phyloP scores from a whole-genome alignment of 1,140 invertebrate genomes.

The Drosophila tsacasi region DNA sequence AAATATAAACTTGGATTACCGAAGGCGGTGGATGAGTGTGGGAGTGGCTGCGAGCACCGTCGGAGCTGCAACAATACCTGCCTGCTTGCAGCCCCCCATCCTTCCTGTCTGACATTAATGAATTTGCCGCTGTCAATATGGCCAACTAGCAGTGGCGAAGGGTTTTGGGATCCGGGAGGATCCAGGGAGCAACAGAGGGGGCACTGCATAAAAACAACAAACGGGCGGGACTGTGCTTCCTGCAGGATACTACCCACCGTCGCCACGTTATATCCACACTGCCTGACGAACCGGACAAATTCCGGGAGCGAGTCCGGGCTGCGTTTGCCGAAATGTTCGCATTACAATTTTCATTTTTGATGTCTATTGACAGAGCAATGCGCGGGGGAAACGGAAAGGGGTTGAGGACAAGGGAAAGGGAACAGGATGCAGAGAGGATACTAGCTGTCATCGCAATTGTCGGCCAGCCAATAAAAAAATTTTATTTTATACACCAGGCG shows the following conservation, averaged over 20 bases:
- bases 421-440: slow-evolving; percentile 16
- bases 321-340: slow-evolving; percentile 72
- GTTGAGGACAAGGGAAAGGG: not conserved
- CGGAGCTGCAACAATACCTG: slow-evolving; percentile 44
- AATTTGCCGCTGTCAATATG: slow-evolving; percentile 82
- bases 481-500: slow-evolving; percentile 28
- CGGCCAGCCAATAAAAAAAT: slow-evolving; percentile 32
- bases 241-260: slow-evolving; percentile 19
- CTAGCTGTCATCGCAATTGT: slow-evolving; percentile 63
- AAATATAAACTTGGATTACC: slow-evolving; percentile 76
- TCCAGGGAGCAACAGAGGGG: not conserved
- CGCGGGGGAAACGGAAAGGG: slow-evolving; percentile 2
- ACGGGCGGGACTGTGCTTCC: slow-evolving; percentile 50
- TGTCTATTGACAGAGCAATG: slow-evolving; percentile 75
- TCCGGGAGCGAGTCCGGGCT: slow-evolving; percentile 20
- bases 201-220: slow-evolving; percentile 71
- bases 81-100: not conserved
- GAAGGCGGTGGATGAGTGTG: slow-evolving; percentile 21
- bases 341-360: slow-evolving; percentile 84
- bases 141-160: slow-evolving; percentile 46
- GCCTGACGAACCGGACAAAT: slow-evolving; percentile 59
- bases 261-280: slow-evolving; percentile 59
- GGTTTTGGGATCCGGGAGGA: not conserved
- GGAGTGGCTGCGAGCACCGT: slow-evolving; percentile 9
- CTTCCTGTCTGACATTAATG: slow-evolving; percentile 69